Evolutionary conservation across 2,888 invertebrate species (phyloP).

Genomic region (Lucinisca nassula): DNA sequence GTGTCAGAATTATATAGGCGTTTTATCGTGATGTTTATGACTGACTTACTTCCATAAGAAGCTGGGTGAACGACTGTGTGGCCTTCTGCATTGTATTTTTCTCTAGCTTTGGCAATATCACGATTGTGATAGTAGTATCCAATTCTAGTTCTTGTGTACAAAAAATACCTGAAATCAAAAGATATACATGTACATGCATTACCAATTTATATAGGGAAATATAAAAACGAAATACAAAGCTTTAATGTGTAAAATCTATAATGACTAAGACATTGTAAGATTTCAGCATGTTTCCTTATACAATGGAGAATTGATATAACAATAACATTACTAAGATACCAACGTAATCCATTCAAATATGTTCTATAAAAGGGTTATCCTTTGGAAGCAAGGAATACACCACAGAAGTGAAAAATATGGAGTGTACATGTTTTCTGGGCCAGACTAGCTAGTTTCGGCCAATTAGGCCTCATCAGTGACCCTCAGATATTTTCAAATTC

Average conservation of each 20-base stretch:
- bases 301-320: neutral
- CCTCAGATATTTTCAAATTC: no score
- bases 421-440: no score
- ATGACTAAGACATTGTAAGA: neutral
- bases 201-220: no score
- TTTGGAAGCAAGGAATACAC: no score
- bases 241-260: neutral
- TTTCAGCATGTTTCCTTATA: neutral
- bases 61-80: conserved; percentile 73
- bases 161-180: conserved; percentile 84
- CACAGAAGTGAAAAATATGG: no score
- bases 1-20: no score
- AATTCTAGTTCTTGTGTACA: conserved; percentile 84
- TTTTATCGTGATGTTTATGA: no score
- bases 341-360: no score
- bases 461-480: no score
- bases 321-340: neutral
- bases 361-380: no score
- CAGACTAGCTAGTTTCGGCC: no score
- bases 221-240: neutral
- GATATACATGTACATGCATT: conserved; percentile 3
- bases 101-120: conserved; percentile 82
- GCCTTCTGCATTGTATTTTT: conserved; percentile 76
- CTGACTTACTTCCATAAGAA: conserved; percentile 70
- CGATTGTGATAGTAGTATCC: conserved; percentile 84